Percentiles rank a stretch among this genome's conserved stretches.
These are phyloP conservation scores for Bellardia pandia DNA, from an alignment of 2,888 invertebrate species.

Conservation along the genomic window DNA sequence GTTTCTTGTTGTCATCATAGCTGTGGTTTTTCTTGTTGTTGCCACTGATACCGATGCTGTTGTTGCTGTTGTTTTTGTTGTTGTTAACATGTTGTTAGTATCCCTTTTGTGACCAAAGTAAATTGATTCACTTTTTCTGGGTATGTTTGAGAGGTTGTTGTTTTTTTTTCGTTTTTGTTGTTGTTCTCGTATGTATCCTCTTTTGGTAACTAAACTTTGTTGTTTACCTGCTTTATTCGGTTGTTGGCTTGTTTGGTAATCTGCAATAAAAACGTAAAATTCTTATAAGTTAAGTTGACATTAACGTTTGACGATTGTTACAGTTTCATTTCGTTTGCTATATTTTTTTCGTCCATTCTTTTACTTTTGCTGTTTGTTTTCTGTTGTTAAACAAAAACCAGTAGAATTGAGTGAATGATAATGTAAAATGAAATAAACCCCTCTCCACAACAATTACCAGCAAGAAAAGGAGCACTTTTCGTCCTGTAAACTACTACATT, in stretches of 20 bases:
- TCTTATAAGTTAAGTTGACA: slow-evolving; percentile 75
- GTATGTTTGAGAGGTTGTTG: slow-evolving; percentile 11
- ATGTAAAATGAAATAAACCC: slow-evolving; percentile 22
- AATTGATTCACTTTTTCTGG: slow-evolving; percentile 65
- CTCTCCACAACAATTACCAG: slow-evolving; percentile 7
- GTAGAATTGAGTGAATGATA: background rate
- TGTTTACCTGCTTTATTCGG: slow-evolving; percentile 44
- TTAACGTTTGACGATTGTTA: slow-evolving; percentile 69
- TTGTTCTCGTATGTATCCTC: slow-evolving; percentile 16
- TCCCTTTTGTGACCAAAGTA: slow-evolving; percentile 53
- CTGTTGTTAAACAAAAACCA: slow-evolving; percentile 23
- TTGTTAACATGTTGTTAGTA: slow-evolving; percentile 48
- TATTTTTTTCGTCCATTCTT: slow-evolving; percentile 17
- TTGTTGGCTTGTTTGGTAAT: slow-evolving; percentile 59
- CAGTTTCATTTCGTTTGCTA: slow-evolving; percentile 35
- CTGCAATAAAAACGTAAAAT: slow-evolving; percentile 75
- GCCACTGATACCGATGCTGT: slow-evolving; percentile 73
- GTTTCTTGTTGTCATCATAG: slow-evolving; percentile 57
- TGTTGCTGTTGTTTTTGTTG: slow-evolving; percentile 26
- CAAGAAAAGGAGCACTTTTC: slow-evolving; percentile 24
- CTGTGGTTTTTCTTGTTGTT: slow-evolving; percentile 72
- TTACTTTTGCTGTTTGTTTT: slow-evolving; percentile 66
- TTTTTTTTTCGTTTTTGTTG: no score
- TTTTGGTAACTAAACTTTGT: slow-evolving; percentile 33
- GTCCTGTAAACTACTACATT: slow-evolving; percentile 24